Conservation (phyloP, 2,113 vertebrate species). For the Callaeas wilsoni region DNA sequence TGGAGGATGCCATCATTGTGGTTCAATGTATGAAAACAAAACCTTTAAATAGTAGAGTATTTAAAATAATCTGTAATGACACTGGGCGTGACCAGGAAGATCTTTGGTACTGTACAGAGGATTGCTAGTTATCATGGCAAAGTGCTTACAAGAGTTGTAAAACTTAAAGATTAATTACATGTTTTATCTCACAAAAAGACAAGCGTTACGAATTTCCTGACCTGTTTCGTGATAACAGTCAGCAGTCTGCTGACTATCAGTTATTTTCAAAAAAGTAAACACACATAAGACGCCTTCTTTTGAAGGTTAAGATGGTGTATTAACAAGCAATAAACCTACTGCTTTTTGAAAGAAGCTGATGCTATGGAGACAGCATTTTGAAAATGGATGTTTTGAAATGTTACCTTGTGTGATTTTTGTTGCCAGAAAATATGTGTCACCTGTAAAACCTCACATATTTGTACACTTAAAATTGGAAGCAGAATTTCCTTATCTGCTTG, state of each 20-base stretch:
- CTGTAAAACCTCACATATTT: neutral
- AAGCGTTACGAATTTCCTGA: neutral
- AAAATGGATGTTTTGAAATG: neutral
- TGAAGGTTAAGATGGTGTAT: neutral
- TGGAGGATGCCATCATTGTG: neutral
- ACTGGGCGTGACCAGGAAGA: neutral
- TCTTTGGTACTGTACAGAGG: neutral
- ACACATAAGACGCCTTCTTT: neutral
- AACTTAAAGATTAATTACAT: neutral
- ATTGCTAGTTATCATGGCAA: neutral
- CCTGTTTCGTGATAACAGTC: neutral
- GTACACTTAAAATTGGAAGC: neutral
- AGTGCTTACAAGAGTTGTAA: neutral
- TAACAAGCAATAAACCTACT: neutral
- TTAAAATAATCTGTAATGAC: neutral
- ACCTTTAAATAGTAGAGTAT: neutral
- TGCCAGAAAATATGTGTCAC: neutral
- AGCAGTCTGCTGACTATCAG: neutral
- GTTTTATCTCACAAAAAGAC: neutral
- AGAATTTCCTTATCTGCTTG: neutral
- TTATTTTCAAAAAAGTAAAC: neutral
- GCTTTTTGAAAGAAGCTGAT: neutral
- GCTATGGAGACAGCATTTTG: neutral
- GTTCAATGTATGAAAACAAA: neutral
- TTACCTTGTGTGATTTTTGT: neutral